Evolutionary conservation across 2,113 vertebrate species (phyloP).

Genomic region (Panthera tigris): DNA sequence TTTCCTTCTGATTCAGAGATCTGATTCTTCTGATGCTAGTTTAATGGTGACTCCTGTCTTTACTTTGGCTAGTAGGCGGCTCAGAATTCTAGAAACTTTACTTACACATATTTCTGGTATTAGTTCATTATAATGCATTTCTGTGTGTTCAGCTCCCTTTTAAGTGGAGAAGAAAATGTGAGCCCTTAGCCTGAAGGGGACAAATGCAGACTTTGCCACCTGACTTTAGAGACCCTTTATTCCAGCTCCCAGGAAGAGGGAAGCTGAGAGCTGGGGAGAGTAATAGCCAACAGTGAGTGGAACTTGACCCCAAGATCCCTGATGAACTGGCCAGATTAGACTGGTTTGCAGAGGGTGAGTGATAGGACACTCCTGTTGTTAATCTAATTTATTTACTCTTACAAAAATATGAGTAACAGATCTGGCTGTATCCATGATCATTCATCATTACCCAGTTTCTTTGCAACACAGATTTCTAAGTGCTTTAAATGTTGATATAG

Average conservation of each 20-base stretch:
- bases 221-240: background rate
- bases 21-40: background rate
- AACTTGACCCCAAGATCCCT: background rate
- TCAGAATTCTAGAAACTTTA: background rate
- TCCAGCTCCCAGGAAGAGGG: background rate
- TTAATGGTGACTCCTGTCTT: fast-evolving
- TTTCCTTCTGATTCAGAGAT: no score
- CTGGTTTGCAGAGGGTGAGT: background rate
- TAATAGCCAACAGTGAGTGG: background rate
- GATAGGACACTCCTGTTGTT: no score
- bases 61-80: background rate
- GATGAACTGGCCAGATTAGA: background rate
- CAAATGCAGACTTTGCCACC: background rate
- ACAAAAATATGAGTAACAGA: background rate
- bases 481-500: background rate
- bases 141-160: background rate
- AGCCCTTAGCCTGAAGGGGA: fast-evolving
- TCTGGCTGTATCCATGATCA: background rate
- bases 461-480: background rate
- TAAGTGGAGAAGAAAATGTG: background rate
- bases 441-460: background rate
- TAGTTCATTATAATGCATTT: background rate
- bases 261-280: background rate
- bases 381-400: background rate
- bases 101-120: background rate